Base-by-base conservation (phyloP, 2,113 vertebrate genomes). In the Silurus meridionalis region DNA sequence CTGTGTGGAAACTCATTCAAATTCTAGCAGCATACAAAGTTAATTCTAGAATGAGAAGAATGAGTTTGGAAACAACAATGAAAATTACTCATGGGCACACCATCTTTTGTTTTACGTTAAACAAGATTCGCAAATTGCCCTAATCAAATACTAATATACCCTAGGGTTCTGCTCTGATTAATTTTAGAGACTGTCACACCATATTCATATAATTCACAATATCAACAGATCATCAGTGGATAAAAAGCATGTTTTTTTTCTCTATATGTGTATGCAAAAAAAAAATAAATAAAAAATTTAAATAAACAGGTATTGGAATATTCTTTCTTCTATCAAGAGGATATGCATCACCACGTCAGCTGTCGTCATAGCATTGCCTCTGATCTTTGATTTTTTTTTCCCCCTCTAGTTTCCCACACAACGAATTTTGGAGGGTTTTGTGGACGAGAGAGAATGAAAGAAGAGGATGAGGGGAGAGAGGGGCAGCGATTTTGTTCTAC, bases 1-100 rank as follows among this genome's bases (percentile, higher is more conserved):
- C 90, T 89, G 87, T 90, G 89, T 81, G 89, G 64, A 92, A 90
- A 88, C 75, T 88, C 80, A 88, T 87, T 91, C 74, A 89, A 90
- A 87, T 89, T 90, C 78, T 83, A 69, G 82, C 67, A 86, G 87
- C 79, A 82, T 85, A 80, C 89, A 87, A 87, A 92, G 81, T 86
- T 66, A 89, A 85, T 92, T 90, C 78, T 63, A 58, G 61, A 48
- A 60, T 89, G 88, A 86, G 37, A 2, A 72, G 9, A 87, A 63
- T 69, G 23, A 85, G 53, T 67, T 69, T 77, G 28, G 37, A 85
- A 89, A 81, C 71, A 80, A 15, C 46, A 19, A 61, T 46, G 50
- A 64, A 83, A 83, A 87, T 85, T 81, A 67, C 21, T 71, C 72
- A 67, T 55, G 23, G 71, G 64, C 60, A 75, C 85, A 86, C n/a